phyloP scores from a whole-genome alignment of 2,113 vertebrate species.

The Lamprotornis superbus region DNA sequence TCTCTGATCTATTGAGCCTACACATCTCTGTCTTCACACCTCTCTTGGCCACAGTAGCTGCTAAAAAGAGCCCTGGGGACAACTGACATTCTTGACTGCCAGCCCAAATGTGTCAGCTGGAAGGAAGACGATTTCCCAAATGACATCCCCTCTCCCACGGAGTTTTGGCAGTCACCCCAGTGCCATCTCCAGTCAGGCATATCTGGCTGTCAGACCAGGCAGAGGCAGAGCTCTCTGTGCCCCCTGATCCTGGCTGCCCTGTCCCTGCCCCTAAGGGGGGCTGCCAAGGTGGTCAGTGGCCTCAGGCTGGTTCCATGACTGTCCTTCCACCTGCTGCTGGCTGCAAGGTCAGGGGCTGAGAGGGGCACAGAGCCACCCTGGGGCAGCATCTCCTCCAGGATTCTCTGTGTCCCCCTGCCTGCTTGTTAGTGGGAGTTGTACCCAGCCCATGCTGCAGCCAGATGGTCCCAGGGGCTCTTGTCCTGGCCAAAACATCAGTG shows the following conservation, averaged over 20 bases:
- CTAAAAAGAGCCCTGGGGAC: constrained; percentile 9
- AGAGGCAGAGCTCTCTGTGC: background rate
- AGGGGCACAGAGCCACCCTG: background rate
- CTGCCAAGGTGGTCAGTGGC: background rate
- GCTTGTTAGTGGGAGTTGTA: fast-evolving
- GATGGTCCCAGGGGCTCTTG: background rate
- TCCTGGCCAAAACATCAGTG: background rate
- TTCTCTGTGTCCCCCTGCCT: background rate
- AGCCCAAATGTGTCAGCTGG: constrained; percentile 35
- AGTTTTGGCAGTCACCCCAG: background rate
- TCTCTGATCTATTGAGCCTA: constrained; percentile 18
- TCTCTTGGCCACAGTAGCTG: constrained; percentile 24
- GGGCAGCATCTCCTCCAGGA: background rate
- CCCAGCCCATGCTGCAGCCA: background rate
- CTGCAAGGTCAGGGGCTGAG: background rate
- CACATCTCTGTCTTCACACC: constrained; percentile 31
- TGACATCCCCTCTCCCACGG: background rate
- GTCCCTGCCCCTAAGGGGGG: background rate
- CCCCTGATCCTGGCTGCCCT: background rate
- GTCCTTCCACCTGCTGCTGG: background rate
- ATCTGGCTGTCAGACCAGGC: background rate
- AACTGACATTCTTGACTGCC: constrained; percentile 15
- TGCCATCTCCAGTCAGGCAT: constrained; percentile 5
- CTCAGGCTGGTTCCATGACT: background rate
- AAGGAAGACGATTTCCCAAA: constrained; percentile 41